Evolutionary conservation across 2,888 invertebrate species (phyloP).

Genomic region (Xanthorhoe spadicearia): DNA sequence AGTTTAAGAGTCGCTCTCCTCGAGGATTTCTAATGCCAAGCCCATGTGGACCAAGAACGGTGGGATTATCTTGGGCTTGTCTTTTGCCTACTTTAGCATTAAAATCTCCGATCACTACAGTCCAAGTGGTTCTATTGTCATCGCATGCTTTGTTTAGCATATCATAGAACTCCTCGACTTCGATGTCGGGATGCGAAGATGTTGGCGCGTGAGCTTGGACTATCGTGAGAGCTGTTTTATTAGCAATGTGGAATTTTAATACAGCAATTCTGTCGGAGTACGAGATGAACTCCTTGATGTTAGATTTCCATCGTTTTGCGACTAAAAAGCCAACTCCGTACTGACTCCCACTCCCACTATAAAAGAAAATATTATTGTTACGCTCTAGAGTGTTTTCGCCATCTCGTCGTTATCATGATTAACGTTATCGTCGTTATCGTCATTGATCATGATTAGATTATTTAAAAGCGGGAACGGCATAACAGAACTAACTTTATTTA

Average conservation of each 20-base stretch:
- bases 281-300: not conserved
- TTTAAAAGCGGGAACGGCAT: no score
- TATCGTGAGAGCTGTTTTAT: no score
- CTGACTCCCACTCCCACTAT: not conserved
- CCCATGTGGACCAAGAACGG: conserved; percentile 16
- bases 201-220: no score
- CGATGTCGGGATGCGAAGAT: no score
- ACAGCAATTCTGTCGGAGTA: no score
- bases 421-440: no score
- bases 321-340: not conserved
- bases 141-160: conserved; percentile 15
- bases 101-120: no score
- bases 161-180: conserved; percentile 28
- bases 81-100: conserved; percentile 20
- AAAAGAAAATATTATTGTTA: not conserved
- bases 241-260: no score
- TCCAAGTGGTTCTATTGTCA: conserved; percentile 19
- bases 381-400: not conserved
- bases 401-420: no score
- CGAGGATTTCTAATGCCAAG: not conserved
- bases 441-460: no score
- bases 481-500: no score
- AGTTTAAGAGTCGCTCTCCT: not conserved
- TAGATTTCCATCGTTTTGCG: not conserved
- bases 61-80: not conserved